Conservation (phyloP, 2,888 invertebrate species). For the Chymomyza caudatula region DNA sequence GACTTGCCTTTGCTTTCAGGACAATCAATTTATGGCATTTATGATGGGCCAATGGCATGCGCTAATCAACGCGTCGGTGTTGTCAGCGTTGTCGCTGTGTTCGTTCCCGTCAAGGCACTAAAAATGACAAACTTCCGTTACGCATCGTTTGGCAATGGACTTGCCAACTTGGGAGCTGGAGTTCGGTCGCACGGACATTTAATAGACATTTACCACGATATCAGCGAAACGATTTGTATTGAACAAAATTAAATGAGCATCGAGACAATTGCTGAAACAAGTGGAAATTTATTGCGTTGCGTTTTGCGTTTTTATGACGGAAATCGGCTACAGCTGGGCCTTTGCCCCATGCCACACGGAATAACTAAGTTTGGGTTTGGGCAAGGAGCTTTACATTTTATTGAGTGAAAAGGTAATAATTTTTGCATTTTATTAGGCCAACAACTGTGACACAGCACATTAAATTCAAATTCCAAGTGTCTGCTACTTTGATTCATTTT, state of each 20-base stretch:
- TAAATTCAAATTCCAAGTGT: constrained; percentile 19
- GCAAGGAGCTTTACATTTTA: constrained; percentile 28
- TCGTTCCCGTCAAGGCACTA: constrained; percentile 1
- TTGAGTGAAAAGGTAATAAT: constrained; percentile 43
- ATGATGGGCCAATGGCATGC: constrained; percentile 64
- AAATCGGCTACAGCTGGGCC: constrained; percentile 2
- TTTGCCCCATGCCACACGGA: not conserved
- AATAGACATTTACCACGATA: constrained; percentile 73
- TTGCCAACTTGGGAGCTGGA: not conserved
- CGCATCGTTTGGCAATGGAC: constrained; percentile 47
- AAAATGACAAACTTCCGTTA: constrained; percentile 54
- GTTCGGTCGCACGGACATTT: constrained; percentile 29
- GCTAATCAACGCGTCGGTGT: constrained; percentile 54
- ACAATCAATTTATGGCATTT: constrained; percentile 57
- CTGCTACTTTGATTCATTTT: not conserved
- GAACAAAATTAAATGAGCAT: constrained; percentile 67
- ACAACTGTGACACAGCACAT: constrained; percentile 21
- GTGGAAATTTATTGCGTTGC: constrained; percentile 41
- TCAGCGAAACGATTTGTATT: constrained; percentile 59
- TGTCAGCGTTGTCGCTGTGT: not conserved
- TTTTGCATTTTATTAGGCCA: constrained; percentile 22
- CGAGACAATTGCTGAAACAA: constrained; percentile 54
- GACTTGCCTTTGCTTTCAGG: constrained; percentile 25
- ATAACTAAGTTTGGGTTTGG: not conserved
- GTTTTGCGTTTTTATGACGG: constrained; percentile 29